Evolutionary conservation across 2,113 vertebrate genomes (phyloP), one percentile per base, ranked within the genome.

Genomic region (Phalacrocorax pelagicus): DNA sequence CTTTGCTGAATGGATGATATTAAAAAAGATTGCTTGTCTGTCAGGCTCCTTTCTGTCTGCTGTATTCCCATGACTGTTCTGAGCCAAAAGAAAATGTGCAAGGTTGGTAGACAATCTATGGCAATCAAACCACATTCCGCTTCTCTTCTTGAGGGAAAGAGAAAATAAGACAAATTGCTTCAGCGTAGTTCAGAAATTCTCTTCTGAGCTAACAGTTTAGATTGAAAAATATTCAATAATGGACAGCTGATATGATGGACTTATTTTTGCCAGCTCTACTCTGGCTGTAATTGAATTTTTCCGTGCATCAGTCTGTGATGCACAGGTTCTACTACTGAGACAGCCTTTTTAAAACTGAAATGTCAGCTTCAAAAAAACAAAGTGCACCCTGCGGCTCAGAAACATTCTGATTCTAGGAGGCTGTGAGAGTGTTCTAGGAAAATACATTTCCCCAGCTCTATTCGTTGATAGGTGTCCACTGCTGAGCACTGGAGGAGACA

Each of bases 11-110:
- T 1, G 4, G 46, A 55, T 94, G 17, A 57, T 88, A 61, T 38
- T 75, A 49, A 94, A 79, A 86, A 91, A 52, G 27, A 49, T 26
- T 75, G 27, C 2, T 10, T 69, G 15, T 75, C 46, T 72, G 18
- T 47, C 46, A 84, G 89, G 66, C 62, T 95, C 86, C 78, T 81
- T 95, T 91, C 89, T 92, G 66, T 89, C 70, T 96, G 73, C 81
- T 94, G 20, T 84, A 92, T 79, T 67, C 17, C 29, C 49, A 91
- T 89, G 65, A 65, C 24, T 18, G 16, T 69, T 91, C 34, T 42
- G 34, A 97, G 78, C 29, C 46, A 81, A 89, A 46, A 90, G 36
- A 69, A 95, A 92, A 94, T 59, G 71, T 62, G 26, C 36, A 65
- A 62, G 11, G 7, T 21, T 75, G 22, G 66, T 62, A 80, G 36